Base-by-base conservation (phyloP, 2,888 invertebrate genomes). In the Mythimna loreyi region DNA sequence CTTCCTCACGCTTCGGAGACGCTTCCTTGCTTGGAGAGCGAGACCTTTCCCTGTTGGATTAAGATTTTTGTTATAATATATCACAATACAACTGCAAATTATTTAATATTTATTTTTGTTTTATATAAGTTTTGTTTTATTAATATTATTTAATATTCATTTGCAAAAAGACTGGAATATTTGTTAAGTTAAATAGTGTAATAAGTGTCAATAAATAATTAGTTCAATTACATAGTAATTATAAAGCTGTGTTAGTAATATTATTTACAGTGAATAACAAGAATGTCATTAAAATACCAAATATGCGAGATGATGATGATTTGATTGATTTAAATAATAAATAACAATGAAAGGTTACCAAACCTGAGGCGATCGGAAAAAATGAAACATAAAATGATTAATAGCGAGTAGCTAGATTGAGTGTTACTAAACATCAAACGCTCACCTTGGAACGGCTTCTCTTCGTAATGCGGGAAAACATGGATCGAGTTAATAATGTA, bases 11-110 rank as follows among this genome's bases (percentile, higher is more conserved):
- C 80, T 94, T 94, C 23, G 94, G 94, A 2, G 95, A 94, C 23
- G 87, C 91, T 73, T 96, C 97, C 91, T 97, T 97, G 90, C 97
- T 97, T 83, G 95, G 96, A 43, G 97, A 97, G 58, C 96, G 96
- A 67, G 97, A 97, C 40, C 97, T 96, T 86, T 97, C 97, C 92
- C 97, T 97, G 90, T 70, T 63, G 65, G 83, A 67, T 19, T 63
- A 43, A 28, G 2, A 65, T 36, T 40, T 25, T n/a, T 19, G 9
- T 78, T 78, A 66, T 6, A 33, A 49, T 16, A 55, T 13, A 1
- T 40, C 0, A 40, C 4, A 40, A 36, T 16, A 55, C 13, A 7
- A 5, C 11, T 25, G 21, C 30, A 33, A 52, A 67, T 57, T 19
- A 25, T 40, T n/a, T n/a, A n/a, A n/a, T n/a, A n/a, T n/a, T n/a